Percentiles rank a stretch among this genome's conserved stretches.
phyloP scores from a whole-genome alignment of 2,113 vertebrate genomes.

The Romanogobio albipinnatus region DNA sequence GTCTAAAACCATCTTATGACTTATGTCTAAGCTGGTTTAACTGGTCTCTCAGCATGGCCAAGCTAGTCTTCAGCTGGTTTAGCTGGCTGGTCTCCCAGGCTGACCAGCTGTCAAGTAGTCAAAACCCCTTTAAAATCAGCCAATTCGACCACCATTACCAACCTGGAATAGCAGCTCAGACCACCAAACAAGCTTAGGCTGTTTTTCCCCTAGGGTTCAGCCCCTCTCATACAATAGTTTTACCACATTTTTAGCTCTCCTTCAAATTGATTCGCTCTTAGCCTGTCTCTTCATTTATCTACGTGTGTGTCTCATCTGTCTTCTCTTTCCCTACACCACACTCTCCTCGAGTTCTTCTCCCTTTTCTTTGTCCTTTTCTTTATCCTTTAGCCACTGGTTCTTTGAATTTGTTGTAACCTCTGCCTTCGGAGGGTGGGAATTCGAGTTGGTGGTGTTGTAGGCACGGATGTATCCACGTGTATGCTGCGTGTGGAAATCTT shows the following conservation, averaged over 20 bases:
- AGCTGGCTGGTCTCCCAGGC: not conserved
- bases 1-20: not conserved
- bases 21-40: not conserved
- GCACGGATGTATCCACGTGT: conserved; percentile 44
- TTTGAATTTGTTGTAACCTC: not conserved
- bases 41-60: not conserved
- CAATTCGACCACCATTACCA: not conserved
- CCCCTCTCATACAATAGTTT: conserved; percentile 13
- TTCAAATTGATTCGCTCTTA: not conserved
- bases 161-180: not conserved
- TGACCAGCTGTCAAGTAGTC: not conserved
- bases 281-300: not conserved
- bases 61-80: not conserved
- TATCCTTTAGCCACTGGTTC: conserved; percentile 34
- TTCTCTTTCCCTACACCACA: conserved; percentile 50
- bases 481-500: conserved; percentile 19
- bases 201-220: not conserved
- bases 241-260: not conserved
- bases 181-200: not conserved
- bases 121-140: not conserved
- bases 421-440: conserved; percentile 24
- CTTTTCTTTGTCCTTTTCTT: conserved; percentile 38
- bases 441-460: conserved; percentile 50
- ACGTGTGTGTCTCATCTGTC: not conserved
- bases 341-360: conserved; percentile 60